A percentile compares a stretch with the other conserved stretches of the same genome.
phyloP scores from a whole-genome alignment of 2,113 vertebrate genomes.

The Sarotherodon lohbergeri region DNA sequence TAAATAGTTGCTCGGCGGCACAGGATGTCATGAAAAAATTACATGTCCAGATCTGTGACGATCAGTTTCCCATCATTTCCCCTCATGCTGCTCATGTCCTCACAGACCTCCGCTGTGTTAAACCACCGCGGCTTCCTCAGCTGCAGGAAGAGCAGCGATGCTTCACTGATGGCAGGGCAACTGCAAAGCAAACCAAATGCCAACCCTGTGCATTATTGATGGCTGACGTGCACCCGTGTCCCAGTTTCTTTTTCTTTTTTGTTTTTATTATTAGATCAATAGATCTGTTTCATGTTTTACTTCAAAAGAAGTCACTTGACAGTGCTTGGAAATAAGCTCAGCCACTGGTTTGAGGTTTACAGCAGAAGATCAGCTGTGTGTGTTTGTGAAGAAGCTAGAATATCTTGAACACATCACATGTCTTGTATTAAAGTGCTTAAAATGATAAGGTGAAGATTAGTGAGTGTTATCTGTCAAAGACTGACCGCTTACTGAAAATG shows the following conservation, averaged over 20 bases:
- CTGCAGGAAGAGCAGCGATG: slow-evolving; percentile 31
- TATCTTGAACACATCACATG: background rate
- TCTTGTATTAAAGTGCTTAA: background rate
- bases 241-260: background rate
- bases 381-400: background rate
- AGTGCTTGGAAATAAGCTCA: background rate
- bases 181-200: slow-evolving; percentile 48
- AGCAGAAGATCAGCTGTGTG: background rate
- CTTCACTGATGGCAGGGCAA: slow-evolving; percentile 34
- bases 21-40: background rate
- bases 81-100: background rate
- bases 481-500: background rate
- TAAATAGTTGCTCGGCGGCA: background rate
- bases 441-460: background rate
- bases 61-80: background rate
- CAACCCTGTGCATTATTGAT: slow-evolving; percentile 63
- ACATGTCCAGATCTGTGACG: background rate
- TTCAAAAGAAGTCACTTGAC: background rate
- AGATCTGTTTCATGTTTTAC: background rate
- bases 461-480: background rate
- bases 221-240: background rate
- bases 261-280: background rate
- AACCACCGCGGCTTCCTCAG: background rate
- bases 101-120: background rate
- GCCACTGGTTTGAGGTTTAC: background rate